Conservation (phyloP, 1,140 invertebrate species). For the Ceratosolen fusciceps region DNA sequence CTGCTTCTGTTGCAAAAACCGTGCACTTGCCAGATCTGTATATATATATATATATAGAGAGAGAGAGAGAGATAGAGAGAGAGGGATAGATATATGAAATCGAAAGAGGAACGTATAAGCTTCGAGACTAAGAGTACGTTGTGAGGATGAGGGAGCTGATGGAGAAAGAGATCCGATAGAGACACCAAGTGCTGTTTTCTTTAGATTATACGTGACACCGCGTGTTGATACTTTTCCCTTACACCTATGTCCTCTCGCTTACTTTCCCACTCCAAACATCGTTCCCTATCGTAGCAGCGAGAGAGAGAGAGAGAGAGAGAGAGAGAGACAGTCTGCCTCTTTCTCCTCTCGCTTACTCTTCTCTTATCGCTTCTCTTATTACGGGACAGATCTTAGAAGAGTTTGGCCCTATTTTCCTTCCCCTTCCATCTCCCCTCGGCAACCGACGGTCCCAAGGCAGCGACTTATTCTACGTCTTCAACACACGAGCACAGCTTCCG, state of each 20-base stretch:
- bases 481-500: not conserved
- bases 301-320: too few relatives aligned
- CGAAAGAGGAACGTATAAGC: constrained; percentile 7
- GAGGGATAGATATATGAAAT: constrained; percentile 49
- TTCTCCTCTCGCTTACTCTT: too few relatives aligned
- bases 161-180: constrained; percentile 54
- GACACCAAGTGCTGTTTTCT: constrained; percentile 62
- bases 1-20: constrained; percentile 21
- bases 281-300: too few relatives aligned
- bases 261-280: not conserved
- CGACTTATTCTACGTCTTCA: not conserved
- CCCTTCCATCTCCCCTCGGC: constrained; percentile 62
- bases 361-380: constrained; percentile 40
- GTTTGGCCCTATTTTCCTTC: constrained; percentile 59
- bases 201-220: constrained; percentile 66
- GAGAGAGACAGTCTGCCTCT: too few relatives aligned
- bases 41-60: constrained; percentile 28
- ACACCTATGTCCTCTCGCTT: not conserved
- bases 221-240: constrained; percentile 53
- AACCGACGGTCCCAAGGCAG: constrained; percentile 52
- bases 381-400: constrained; percentile 59
- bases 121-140: not conserved
- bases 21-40: not conserved
- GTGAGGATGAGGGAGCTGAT: constrained; percentile 47
- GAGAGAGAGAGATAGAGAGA: too few relatives aligned